Conservation (phyloP, 1,140 invertebrate species). For the Riptortus pedestris region DNA sequence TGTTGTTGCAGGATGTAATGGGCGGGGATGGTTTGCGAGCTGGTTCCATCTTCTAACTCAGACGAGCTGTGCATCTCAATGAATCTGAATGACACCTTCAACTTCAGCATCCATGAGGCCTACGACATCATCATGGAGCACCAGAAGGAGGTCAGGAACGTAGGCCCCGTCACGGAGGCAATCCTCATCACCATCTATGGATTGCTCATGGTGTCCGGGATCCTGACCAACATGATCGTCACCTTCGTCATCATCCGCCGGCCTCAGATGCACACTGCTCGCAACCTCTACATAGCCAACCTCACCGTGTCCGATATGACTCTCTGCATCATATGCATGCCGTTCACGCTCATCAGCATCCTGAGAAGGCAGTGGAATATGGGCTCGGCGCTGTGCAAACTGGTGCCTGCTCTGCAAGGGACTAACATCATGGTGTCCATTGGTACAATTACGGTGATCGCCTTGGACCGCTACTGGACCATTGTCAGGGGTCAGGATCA, state of each 20-base stretch:
- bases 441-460: slow-evolving; percentile 49
- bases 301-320: slow-evolving; percentile 47
- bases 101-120: slow-evolving; percentile 33
- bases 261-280: slow-evolving; percentile 39
- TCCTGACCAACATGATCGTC: slow-evolving; percentile 38
- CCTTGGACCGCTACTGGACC: slow-evolving; percentile 44
- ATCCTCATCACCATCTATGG: slow-evolving; percentile 25
- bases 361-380: slow-evolving; percentile 37
- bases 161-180: slow-evolving; percentile 28
- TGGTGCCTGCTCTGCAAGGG: slow-evolving; percentile 42
- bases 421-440: slow-evolving; percentile 49
- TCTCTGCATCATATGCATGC: slow-evolving; percentile 46
- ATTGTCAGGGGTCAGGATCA: slow-evolving; percentile 31
- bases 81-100: slow-evolving; percentile 32
- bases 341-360: slow-evolving; percentile 43
- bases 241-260: slow-evolving; percentile 37
- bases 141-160: slow-evolving; percentile 25
- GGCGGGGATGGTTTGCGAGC: slow-evolving; percentile 15
- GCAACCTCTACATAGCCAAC: slow-evolving; percentile 53
- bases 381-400: slow-evolving; percentile 43
- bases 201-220: slow-evolving; percentile 37
- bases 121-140: slow-evolving; percentile 31
- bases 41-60: neutral
- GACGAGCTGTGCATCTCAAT: slow-evolving; percentile 24
- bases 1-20: neutral